These are phyloP conservation scores for Panopea generosa DNA, from an alignment of 2,888 invertebrate genomes.

Conservation along the genomic window DNA sequence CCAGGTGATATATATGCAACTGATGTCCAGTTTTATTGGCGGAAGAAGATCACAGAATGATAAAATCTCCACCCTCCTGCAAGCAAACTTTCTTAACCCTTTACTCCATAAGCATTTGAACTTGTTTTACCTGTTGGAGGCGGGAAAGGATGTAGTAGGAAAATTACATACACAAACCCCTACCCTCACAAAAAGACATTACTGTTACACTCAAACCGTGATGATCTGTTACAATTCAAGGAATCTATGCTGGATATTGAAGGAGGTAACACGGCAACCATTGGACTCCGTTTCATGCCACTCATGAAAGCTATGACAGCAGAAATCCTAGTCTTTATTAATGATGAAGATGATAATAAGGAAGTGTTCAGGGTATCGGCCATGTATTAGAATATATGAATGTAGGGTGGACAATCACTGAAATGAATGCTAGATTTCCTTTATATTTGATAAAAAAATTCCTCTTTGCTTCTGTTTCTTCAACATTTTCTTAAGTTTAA, in stretches of 20 bases:
- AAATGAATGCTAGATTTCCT: no score
- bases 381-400: conserved; percentile 62
- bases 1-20: no score
- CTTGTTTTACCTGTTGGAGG: conserved; percentile 83
- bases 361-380: conserved; percentile 84
- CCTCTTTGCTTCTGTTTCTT: no score
- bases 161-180: conserved; percentile 85
- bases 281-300: conserved; percentile 84
- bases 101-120: conserved; percentile 84
- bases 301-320: conserved; percentile 77
- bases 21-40: no score
- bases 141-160: conserved; percentile 84
- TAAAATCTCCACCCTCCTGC: no score
- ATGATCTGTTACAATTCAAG: conserved; percentile 84
- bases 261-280: conserved; percentile 79
- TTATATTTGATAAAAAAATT: no score
- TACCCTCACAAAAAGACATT: conserved; percentile 83
- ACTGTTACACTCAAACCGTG: conserved; percentile 80
- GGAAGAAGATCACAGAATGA: no score
- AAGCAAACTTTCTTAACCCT: no score
- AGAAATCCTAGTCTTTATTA: conserved; percentile 85
- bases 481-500: no score
- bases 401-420: no score
- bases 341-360: conserved; percentile 85
- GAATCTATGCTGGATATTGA: conserved; percentile 81